Conservation (phyloP, 1,140 invertebrate genomes). For the Apis laboriosa region DNA sequence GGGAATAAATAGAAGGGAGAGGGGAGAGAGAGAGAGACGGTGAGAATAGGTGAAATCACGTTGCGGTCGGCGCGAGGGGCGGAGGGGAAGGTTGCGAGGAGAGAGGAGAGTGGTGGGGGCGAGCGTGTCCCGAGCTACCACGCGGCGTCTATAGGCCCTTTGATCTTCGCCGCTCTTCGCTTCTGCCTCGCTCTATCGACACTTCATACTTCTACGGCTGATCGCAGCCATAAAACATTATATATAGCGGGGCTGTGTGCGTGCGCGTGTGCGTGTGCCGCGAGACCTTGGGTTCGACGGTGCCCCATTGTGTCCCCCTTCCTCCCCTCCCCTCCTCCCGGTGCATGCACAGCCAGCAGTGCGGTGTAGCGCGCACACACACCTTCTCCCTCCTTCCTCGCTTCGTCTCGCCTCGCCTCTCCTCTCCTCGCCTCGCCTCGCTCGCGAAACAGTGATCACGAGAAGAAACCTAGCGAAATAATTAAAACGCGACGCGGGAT, state of each 20-base stretch:
- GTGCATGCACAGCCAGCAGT: constrained; percentile 1
- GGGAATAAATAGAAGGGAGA: constrained; percentile 22
- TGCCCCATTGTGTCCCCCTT: constrained; percentile 54
- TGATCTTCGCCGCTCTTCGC: constrained; percentile 80
- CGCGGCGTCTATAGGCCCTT: constrained; percentile 75
- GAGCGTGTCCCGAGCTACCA: constrained; percentile 70
- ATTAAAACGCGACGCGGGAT: constrained; percentile 24
- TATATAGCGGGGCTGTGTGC: constrained; percentile 72
- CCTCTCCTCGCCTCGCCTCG: not conserved
- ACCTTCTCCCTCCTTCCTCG: too few species aligned
- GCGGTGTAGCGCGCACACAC: not conserved
- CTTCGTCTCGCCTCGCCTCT: not conserved
- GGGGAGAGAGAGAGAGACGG: constrained; percentile 40
- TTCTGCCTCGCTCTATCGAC: constrained; percentile 81
- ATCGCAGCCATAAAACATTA: constrained; percentile 81
- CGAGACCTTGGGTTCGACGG: constrained; percentile 40
- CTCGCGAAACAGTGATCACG: constrained; percentile 1
- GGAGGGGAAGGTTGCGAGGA: not conserved
- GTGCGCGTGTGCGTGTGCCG: not conserved
- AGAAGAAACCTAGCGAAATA: constrained; percentile 34
- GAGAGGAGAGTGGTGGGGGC: not conserved
- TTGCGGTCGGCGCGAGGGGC: constrained; percentile 23
- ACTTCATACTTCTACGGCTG: constrained; percentile 81
- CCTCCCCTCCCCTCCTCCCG: too few species aligned
- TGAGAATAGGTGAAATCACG: constrained; percentile 51